phyloP scores from a whole-genome alignment of 2,113 vertebrate species.

The Romanogobio albipinnatus region DNA sequence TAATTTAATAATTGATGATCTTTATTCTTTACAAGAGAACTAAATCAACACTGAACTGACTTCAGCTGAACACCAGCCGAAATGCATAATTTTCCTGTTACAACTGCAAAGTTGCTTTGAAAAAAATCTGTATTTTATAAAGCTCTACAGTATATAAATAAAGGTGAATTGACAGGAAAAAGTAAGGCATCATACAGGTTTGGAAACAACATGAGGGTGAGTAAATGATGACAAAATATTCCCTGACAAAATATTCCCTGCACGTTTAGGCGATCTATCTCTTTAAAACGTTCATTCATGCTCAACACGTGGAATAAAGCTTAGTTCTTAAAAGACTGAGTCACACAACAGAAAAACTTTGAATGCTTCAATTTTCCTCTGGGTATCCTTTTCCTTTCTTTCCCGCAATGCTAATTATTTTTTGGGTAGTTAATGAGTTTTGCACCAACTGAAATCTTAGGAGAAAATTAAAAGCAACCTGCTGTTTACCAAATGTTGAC shows the following conservation, averaged over 20 bases:
- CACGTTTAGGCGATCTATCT: background rate
- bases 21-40: too few relatives aligned
- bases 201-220: background rate
- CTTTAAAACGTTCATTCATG: background rate
- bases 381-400: background rate
- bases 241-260: background rate
- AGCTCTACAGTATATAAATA: too few relatives aligned
- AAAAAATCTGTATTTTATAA: too few relatives aligned
- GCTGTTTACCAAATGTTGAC: slow-evolving; percentile 6
- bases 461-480: slow-evolving; percentile 11
- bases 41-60: too few relatives aligned
- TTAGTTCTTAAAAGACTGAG: background rate
- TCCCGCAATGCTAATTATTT: background rate
- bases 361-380: background rate
- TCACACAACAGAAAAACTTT: background rate
- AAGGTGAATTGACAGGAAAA: too few relatives aligned
- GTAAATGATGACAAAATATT: background rate
- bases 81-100: too few relatives aligned
- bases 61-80: too few relatives aligned
- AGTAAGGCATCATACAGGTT: background rate
- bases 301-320: background rate
- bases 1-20: too few relatives aligned
- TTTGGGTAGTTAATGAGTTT: background rate
- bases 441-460: background rate
- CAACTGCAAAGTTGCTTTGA: too few relatives aligned